Evolutionary conservation across 1,140 invertebrate genomes (phyloP).

Genomic region (Schlechtendalia chinensis): DNA sequence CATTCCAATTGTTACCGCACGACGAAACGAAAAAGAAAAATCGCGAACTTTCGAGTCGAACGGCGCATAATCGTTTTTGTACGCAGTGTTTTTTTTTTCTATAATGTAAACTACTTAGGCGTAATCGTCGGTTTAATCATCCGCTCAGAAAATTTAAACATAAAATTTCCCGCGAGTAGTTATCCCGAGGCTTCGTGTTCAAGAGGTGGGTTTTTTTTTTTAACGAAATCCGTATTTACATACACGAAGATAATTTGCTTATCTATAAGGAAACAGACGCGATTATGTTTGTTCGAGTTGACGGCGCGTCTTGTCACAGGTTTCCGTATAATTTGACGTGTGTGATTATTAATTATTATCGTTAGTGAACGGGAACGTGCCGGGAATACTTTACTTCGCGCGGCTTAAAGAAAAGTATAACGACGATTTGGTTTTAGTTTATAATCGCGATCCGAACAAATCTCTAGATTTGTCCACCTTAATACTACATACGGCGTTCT

Average conservation of each 20-base stretch:
- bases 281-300: constrained; percentile 21
- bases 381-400: neutral
- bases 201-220: too few species aligned
- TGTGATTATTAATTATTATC: constrained; percentile 29
- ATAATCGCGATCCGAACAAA: constrained; percentile 11
- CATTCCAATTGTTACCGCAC: too few species aligned
- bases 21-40: too few species aligned
- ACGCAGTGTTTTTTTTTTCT: neutral
- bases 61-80: too few species aligned
- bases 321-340: neutral
- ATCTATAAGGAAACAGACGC: constrained; percentile 6
- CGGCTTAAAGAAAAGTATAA: neutral
- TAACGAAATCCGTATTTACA: too few species aligned
- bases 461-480: neutral
- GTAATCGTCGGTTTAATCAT: neutral
- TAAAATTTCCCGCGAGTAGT: neutral
- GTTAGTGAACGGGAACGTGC: neutral
- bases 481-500: too few species aligned
- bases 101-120: neutral
- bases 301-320: neutral
- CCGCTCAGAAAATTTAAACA: neutral
- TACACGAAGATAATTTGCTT: constrained; percentile 5
- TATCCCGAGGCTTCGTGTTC: neutral
- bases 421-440: neutral
- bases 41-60: too few species aligned